These are phyloP conservation scores for Drosophila putrida DNA, from an alignment of 2,888 invertebrate species.

Conservation along the genomic window DNA sequence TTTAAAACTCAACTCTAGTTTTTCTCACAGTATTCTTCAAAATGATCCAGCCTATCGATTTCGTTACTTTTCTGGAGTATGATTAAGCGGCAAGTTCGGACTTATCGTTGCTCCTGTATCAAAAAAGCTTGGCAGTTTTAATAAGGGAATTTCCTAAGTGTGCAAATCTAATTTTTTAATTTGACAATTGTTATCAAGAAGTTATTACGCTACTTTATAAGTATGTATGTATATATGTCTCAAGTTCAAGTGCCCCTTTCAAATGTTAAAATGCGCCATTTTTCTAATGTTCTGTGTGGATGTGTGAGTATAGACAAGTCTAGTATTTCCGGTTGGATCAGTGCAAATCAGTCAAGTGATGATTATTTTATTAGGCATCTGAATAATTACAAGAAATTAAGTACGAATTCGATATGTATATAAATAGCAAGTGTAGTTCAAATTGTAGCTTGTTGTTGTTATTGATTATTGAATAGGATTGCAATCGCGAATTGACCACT, in stretches of 20 bases:
- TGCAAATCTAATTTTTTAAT: conserved; percentile 9
- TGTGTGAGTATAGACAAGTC: conserved; percentile 18
- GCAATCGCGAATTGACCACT: conserved; percentile 31
- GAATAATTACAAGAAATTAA: conserved; percentile 77
- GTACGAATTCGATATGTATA: conserved; percentile 18
- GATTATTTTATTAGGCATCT: conserved; percentile 69
- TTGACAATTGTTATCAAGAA: conserved; percentile 33
- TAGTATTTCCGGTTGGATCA: conserved; percentile 73
- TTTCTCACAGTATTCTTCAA: not conserved
- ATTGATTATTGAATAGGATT: conserved; percentile 13
- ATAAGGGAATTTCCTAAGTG: conserved; percentile 20
- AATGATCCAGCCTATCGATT: not conserved
- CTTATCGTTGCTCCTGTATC: conserved; percentile 14
- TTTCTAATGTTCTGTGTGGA: conserved; percentile 10
- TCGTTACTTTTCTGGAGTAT: not conserved
- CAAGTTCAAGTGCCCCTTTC: conserved; percentile 42
- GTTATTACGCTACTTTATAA: conserved; percentile 39
- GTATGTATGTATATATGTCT: conserved; percentile 28
- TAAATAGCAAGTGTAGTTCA: conserved; percentile 43
- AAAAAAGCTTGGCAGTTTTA: conserved; percentile 18
- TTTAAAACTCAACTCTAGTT: not conserved
- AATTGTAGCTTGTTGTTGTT: conserved; percentile 8
- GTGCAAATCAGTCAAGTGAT: conserved; percentile 40
- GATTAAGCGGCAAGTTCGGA: conserved; percentile 13
- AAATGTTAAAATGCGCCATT: conserved; percentile 37